Conservation (phyloP, 2,888 invertebrate genomes). For the Stenolophus ochropezus region DNA sequence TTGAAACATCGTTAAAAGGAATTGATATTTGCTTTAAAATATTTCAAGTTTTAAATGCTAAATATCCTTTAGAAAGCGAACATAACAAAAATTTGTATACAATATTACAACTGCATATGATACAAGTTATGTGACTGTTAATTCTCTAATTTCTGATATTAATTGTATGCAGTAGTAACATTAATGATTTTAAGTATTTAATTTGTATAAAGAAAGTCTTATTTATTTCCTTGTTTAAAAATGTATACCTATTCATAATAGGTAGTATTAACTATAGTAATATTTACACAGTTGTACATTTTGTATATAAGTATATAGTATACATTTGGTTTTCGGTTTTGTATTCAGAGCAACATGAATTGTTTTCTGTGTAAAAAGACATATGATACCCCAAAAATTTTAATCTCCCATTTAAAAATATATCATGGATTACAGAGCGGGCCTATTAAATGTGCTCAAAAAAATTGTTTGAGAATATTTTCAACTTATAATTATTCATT, state of each 20-base stretch:
- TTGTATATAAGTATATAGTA: too few relatives aligned
- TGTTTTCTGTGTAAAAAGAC: not conserved
- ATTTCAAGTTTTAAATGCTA: conserved; percentile 32
- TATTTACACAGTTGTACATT: too few relatives aligned
- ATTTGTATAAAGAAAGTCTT: too few relatives aligned
- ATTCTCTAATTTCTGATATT: not conserved
- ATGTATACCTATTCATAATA: too few relatives aligned
- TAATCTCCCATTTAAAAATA: not conserved
- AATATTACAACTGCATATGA: not conserved
- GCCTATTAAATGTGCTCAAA: not conserved
- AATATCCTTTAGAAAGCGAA: conserved; percentile 30
- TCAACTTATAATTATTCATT: not conserved
- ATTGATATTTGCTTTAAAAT: conserved; percentile 45
- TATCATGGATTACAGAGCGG: not conserved
- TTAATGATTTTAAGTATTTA: too few relatives aligned
- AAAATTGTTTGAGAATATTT: not conserved
- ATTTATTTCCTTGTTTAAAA: too few relatives aligned
- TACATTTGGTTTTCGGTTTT: too few relatives aligned
- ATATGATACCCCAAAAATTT: conserved; percentile 1
- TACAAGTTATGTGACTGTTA: not conserved
- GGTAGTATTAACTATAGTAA: too few relatives aligned
- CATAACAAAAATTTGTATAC: not conserved
- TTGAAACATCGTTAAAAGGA: conserved; percentile 34
- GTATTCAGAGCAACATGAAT: not conserved
- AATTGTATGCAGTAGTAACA: not conserved